These are phyloP conservation scores for Acanthisitta chloris DNA, from an alignment of 2,113 vertebrate species.

Conservation along the genomic window DNA sequence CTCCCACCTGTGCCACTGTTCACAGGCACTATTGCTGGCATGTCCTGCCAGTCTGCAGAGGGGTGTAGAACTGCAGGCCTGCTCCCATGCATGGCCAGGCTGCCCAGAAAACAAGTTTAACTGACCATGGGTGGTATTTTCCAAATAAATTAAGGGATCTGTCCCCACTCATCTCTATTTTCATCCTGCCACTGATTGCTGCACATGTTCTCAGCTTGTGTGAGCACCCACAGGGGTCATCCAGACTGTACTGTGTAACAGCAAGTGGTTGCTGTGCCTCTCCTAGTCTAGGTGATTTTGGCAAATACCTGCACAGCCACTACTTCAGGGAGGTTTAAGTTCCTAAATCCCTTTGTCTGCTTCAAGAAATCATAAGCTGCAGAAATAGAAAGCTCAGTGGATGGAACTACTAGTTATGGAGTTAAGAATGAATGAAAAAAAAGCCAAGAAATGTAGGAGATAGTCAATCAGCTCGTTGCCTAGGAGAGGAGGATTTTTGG, in stretches of 20 bases:
- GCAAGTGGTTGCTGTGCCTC: neutral
- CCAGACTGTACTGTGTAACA: neutral
- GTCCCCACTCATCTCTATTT: neutral
- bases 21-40: neutral
- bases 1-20: neutral
- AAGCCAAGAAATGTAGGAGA: neutral
- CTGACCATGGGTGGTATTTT: neutral
- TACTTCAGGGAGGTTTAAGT: neutral
- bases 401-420: neutral
- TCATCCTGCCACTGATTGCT: neutral
- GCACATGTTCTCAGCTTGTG: neutral
- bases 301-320: neutral
- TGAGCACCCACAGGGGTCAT: neutral
- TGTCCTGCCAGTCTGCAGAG: neutral
- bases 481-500: slow-evolving; percentile 1
- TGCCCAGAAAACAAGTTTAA: neutral
- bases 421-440: neutral
- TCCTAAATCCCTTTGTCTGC: neutral
- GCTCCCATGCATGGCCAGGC: neutral
- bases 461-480: neutral
- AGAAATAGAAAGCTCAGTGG: neutral
- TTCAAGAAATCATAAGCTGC: neutral
- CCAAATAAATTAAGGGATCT: neutral
- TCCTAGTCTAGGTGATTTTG: neutral
- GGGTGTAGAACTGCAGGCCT: neutral